Evolutionary conservation across 2,113 vertebrate species (phyloP).

Genomic region (Solenodon paradoxus): DNA sequence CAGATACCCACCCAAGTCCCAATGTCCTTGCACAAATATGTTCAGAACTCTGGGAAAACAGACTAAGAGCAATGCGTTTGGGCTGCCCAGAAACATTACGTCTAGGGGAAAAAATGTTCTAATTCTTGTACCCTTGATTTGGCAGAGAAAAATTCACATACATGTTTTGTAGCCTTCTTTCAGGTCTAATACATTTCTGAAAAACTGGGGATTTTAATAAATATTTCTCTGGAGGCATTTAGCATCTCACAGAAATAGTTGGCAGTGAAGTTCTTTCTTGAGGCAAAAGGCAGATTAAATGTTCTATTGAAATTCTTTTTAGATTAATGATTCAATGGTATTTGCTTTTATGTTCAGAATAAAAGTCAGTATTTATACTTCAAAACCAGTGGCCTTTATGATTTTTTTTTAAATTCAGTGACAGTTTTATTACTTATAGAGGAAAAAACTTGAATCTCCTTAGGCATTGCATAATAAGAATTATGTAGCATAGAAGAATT

Average conservation of each 20-base stretch:
- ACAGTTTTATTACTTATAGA: conserved; percentile 34
- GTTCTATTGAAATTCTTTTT: conserved; percentile 40
- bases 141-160: neutral
- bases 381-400: conserved; percentile 40
- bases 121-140: neutral
- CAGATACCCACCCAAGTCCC: neutral
- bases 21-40: neutral
- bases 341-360: conserved; percentile 52
- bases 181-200: neutral
- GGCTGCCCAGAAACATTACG: neutral
- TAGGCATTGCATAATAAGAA: neutral
- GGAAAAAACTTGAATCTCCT: neutral
- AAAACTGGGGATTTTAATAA: conserved; percentile 19
- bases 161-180: neutral
- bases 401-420: conserved; percentile 32
- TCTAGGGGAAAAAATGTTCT: neutral
- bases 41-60: neutral
- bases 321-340: conserved; percentile 49
- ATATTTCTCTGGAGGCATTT: neutral
- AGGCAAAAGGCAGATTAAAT: conserved; percentile 43
- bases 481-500: neutral
- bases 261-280: neutral
- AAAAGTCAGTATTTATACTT: conserved; percentile 53
- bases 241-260: conserved; percentile 17
- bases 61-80: neutral